Conservation (phyloP, 2,888 invertebrate genomes). For the Antheraea assamensis region DNA sequence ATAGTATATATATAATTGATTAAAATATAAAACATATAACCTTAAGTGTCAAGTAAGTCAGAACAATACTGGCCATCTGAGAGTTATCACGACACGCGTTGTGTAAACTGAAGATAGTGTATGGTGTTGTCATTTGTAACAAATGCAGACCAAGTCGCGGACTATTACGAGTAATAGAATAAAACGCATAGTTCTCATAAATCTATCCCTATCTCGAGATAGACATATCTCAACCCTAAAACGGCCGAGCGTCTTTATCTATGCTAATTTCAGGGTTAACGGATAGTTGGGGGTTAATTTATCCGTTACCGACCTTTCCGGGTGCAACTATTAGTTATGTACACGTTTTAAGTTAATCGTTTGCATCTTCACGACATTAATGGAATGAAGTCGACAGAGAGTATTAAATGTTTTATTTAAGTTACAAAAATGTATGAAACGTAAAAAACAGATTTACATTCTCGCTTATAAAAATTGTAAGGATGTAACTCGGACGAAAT, state of each 20-base stretch:
- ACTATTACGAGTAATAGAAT: neutral
- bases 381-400: neutral
- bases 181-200: constrained; percentile 24
- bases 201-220: constrained; percentile 29
- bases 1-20: no score
- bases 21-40: no score
- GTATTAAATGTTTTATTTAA: neutral
- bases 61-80: no score
- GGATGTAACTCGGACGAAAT: no score
- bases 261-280: constrained; percentile 45
- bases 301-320: constrained; percentile 38
- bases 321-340: constrained; percentile 25
- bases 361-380: neutral
- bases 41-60: no score
- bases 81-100: no score
- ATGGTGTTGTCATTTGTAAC: no score
- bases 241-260: constrained; percentile 40
- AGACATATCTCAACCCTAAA: constrained; percentile 36
- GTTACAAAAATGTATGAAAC: no score
- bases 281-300: constrained; percentile 46
- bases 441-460: no score
- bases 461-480: no score
- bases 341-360: constrained; percentile 18
- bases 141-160: no score
- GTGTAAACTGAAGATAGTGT: no score